Evolutionary conservation across 1,140 invertebrate genomes (phyloP).

Genomic region (Drosophila auraria): DNA sequence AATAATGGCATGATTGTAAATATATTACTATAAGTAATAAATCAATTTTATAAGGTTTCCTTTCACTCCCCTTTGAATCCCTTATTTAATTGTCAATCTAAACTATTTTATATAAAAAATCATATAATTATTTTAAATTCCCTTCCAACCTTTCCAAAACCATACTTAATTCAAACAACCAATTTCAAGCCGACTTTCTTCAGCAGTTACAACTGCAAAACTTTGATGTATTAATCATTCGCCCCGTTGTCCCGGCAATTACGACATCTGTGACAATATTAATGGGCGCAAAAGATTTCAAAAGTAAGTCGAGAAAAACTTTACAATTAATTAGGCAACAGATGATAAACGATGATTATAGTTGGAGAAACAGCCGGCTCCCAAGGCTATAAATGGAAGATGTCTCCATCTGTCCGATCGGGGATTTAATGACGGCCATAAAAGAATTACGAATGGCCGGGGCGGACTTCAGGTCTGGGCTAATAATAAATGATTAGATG

Average conservation of each 20-base stretch:
- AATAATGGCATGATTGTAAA: no score
- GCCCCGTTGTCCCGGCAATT: conserved; percentile 31
- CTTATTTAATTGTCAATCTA: no score
- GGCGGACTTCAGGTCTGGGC: conserved; percentile 18
- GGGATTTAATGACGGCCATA: conserved; percentile 72
- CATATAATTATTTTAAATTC: not conserved
- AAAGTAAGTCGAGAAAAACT: conserved; percentile 49
- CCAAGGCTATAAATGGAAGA: conserved; percentile 59
- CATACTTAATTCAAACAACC: not conserved
- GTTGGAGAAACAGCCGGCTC: conserved; percentile 32
- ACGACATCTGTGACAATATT: conserved; percentile 80
- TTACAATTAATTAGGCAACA: conserved; percentile 77
- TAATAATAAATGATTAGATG: conserved; percentile 68
- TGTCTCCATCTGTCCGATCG: conserved; percentile 64
- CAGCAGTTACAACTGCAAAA: conserved; percentile 56
- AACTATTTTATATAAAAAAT: not conserved
- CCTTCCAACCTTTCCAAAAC: not conserved
- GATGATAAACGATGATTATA: conserved; percentile 81
- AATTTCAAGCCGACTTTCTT: not conserved
- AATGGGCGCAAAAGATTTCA: conserved; percentile 60
- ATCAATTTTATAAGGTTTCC: no score
- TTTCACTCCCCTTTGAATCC: no score
- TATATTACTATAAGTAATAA: no score
- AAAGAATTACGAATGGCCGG: conserved; percentile 52
- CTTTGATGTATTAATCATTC: conserved; percentile 75